Percentiles rank a stretch among this genome's conserved stretches.
Conservation (phyloP, 2,888 invertebrate genomes). For the Clunio marinus region DNA sequence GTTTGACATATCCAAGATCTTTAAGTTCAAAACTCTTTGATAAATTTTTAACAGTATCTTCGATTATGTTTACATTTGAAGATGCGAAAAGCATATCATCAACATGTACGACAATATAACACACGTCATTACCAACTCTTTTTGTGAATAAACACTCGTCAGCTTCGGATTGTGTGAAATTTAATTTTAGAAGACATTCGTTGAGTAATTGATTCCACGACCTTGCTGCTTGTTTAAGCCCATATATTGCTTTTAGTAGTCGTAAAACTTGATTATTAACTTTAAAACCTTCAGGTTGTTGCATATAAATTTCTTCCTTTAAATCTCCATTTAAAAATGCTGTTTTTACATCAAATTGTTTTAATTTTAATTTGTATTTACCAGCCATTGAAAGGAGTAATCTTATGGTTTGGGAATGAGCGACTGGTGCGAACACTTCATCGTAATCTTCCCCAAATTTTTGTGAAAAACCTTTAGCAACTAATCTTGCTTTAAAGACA, state of each 20-base stretch:
- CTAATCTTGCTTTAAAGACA: conserved; percentile 44
- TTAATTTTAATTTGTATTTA: conserved; percentile 39
- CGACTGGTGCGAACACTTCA: conserved; percentile 45
- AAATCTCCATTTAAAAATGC: conserved; percentile 42
- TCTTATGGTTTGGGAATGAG: conserved; percentile 36
- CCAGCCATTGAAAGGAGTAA: neutral
- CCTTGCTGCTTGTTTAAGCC: conserved; percentile 42
- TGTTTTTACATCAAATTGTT: conserved; percentile 42
- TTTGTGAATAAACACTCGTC: neutral
- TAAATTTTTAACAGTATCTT: neutral
- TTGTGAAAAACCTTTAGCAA: conserved; percentile 44
- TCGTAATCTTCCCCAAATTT: conserved; percentile 43
- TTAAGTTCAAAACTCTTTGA: neutral
- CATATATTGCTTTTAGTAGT: conserved; percentile 42
- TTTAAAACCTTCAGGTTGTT: conserved; percentile 40
- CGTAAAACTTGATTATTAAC: conserved; percentile 40
- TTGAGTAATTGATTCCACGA: conserved; percentile 42
- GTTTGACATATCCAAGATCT: neutral
- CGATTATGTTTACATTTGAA: neutral
- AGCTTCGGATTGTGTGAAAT: conserved; percentile 39
- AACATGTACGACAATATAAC: neutral
- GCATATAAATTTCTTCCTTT: conserved; percentile 41
- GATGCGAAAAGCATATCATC: neutral
- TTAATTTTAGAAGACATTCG: conserved; percentile 40
- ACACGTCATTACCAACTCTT: neutral